Conservation (phyloP, 64 coral and sea anemone genomes). For the Dendrophyllia cribrosa region DNA sequence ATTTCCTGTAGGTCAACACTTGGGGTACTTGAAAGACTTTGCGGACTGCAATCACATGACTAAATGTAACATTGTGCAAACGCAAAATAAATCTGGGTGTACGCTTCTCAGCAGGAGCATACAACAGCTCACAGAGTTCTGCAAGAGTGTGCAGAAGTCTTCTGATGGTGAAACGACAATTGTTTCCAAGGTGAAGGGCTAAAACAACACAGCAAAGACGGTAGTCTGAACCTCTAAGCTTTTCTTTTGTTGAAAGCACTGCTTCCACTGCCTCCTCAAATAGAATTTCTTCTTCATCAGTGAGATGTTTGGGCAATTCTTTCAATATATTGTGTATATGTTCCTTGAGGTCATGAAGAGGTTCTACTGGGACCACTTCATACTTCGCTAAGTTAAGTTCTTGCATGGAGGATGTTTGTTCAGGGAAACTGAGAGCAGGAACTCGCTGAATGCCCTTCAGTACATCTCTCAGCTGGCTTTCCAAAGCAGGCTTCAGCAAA, state of each 20-base stretch:
- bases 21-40: background rate
- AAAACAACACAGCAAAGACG: conserved; percentile 42
- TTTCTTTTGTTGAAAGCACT: conserved; percentile 44
- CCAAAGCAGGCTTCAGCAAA: background rate
- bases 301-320: conserved; percentile 58
- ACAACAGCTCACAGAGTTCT: background rate
- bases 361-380: conserved; percentile 60
- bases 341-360: conserved; percentile 69
- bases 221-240: conserved; percentile 37
- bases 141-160: conserved; percentile 37
- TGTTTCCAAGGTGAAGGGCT: conserved; percentile 18
- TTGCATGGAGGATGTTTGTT: background rate
- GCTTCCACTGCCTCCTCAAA: conserved; percentile 41
- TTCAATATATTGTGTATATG: conserved; percentile 66
- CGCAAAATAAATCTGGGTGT: too few species aligned
- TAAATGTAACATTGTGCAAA: too few species aligned
- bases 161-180: conserved; percentile 24
- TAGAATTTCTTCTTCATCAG: conserved; percentile 3
- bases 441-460: conserved; percentile 63
- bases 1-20: too few species aligned
- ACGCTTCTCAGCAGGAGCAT: too few species aligned
- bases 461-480: background rate
- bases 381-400: conserved; percentile 39
- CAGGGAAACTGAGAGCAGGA: conserved; percentile 30
- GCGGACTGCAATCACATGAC: background rate